Percentiles rank a stretch among this genome's conserved stretches.
These are phyloP conservation scores for Auanema freiburgensis DNA, from an alignment of 2,888 invertebrate species.

Conservation along the genomic window DNA sequence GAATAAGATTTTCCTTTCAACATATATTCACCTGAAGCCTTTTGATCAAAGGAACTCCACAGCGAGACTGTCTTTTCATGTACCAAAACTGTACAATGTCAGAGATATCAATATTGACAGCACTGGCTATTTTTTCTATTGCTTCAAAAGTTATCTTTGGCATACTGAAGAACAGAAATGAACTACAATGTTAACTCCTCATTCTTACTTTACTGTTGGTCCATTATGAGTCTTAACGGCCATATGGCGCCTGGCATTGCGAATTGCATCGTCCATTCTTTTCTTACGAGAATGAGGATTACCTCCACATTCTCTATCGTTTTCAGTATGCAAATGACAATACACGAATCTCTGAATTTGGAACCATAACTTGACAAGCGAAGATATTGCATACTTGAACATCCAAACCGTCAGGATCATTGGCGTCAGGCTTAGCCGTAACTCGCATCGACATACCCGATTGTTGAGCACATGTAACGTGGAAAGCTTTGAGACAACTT, in stretches of 20 bases:
- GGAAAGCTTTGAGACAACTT: conserved; percentile 78
- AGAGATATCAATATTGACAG: conserved; percentile 70
- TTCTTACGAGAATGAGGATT: conserved; percentile 23
- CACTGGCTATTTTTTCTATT: conserved; percentile 30
- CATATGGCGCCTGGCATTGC: conserved; percentile 82
- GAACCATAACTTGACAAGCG: not conserved
- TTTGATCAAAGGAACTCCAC: conserved; percentile 89
- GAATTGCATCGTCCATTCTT: conserved; percentile 70
- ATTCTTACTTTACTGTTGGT: conserved; percentile 77
- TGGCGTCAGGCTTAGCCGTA: conserved; percentile 6
- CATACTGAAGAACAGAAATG: conserved; percentile 29
- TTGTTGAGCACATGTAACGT: conserved; percentile 95
- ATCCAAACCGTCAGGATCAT: conserved; percentile 22
- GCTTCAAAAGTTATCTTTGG: conserved; percentile 36
- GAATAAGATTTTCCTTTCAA: not conserved
- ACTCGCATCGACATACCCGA: conserved; percentile 87
- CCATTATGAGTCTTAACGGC: conserved; percentile 81
- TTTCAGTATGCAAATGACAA: conserved; percentile 41
- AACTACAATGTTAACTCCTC: conserved; percentile 5
- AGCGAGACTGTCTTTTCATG: conserved; percentile 86
- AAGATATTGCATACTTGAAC: conserved; percentile 20
- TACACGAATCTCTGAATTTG: conserved; percentile 37
- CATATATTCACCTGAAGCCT: conserved; percentile 73
- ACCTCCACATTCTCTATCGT: conserved; percentile 14
- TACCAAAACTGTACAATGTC: conserved; percentile 95